Conservation (phyloP, 1,140 invertebrate species). For the Samia ricini region DNA sequence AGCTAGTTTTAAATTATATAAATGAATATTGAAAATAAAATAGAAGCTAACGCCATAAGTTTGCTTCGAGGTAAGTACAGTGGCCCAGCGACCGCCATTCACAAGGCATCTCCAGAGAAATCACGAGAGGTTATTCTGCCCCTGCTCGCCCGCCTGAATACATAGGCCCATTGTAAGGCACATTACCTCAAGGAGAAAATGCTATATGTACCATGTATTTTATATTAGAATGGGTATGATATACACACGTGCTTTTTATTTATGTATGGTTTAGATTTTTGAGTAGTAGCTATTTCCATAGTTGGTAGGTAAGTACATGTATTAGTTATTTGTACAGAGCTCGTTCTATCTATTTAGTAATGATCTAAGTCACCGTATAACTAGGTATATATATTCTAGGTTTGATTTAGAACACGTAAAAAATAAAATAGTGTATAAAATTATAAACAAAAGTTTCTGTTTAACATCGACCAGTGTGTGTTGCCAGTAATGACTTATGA, state of each 20-base stretch:
- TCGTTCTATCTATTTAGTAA: no score
- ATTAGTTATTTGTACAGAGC: neutral
- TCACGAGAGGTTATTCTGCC: slow-evolving; percentile 57
- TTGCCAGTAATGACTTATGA: no score
- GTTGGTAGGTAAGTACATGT: neutral
- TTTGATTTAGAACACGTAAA: no score
- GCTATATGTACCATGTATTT: slow-evolving; percentile 19
- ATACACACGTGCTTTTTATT: neutral
- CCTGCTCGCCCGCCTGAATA: slow-evolving; percentile 40
- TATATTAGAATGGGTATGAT: slow-evolving; percentile 9
- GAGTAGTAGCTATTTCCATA: neutral
- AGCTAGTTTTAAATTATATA: neutral
- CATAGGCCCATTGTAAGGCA: slow-evolving; percentile 41
- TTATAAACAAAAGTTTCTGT: no score
- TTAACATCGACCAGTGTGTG: no score
- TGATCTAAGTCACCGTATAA: no score
- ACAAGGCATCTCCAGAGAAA: slow-evolving; percentile 65
- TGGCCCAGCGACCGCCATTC: slow-evolving; percentile 58
- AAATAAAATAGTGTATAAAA: no score
- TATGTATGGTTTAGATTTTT: neutral
- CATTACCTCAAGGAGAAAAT: slow-evolving; percentile 22
- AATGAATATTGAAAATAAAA: slow-evolving; percentile 13
- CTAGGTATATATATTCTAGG: no score
- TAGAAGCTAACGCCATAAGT: slow-evolving; percentile 32
- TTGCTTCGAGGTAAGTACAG: slow-evolving; percentile 26